Evolutionary conservation across 2,113 vertebrate genomes (phyloP), one percentile per base, ranked within the genome.

Genomic region (Takifugu bimaculatus): DNA sequence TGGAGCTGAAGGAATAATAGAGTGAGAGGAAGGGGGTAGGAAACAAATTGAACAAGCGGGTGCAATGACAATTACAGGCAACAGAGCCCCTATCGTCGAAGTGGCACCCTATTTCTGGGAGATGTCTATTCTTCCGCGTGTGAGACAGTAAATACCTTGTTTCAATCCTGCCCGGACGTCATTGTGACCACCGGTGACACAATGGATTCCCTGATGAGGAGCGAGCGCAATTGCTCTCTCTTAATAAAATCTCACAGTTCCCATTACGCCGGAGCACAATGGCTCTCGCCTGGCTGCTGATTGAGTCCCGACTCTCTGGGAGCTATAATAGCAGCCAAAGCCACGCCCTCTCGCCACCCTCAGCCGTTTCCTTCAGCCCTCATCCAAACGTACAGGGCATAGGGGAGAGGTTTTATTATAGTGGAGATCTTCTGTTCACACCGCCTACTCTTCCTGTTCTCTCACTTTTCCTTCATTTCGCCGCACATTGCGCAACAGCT

Each of bases 161-260:
- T 78, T 85, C 85, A 82, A 76, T 83, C 83, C 76, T 65, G 68
- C 74, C 69, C 82, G 80, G 80, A 77, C 72, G 79, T 82, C 87
- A 82, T 83, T 85, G 86, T 87, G 88, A 84, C 85, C 88, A 83
- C 81, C 79, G 60, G 65, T 55, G 76, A 65, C 78, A 91, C 89
- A 90, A 91, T 90, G 83, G 79, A 83, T 79, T 72, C 72, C 82
- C 84, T 87, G 88, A 91, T 88, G 89, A 91, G 88, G 80, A 87
- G 80, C 87, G 79, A 88, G 90, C 83, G 88, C 88, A 88, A 91
- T 91, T 88, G 88, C 88, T 88, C 85, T 88, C 87, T 89, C 86
- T 90, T 91, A 91, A 90, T 91, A 91, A 91, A 91, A 91, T 90
- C 88, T 91, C 87, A 86, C 83, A 88, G 87, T 91, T 91, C 88